These are phyloP conservation scores for Lates japonicus DNA, from an alignment of 2,797 vertebrate genomes.

Conservation along the genomic window DNA sequence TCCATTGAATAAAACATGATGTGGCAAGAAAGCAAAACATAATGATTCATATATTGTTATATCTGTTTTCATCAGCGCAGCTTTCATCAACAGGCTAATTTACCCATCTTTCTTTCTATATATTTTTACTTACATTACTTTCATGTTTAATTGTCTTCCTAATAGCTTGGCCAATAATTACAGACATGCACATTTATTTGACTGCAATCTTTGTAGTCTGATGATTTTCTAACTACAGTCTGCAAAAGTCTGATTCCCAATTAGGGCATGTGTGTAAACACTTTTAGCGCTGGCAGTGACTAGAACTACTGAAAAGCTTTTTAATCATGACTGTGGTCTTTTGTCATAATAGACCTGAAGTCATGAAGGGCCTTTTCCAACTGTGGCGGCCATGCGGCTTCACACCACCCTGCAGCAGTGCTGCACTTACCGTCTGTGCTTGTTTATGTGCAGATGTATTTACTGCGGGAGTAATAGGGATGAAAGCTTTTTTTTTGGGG, in stretches of 20 bases:
- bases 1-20: conserved; percentile 60
- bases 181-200: conserved; percentile 68
- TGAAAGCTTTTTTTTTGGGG: too few relatives aligned
- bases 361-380: conserved; percentile 31
- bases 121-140: conserved; percentile 53
- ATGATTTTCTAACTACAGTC: conserved; percentile 58
- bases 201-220: conserved; percentile 62
- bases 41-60: conserved; percentile 38
- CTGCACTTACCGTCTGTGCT: conserved; percentile 35
- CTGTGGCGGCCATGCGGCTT: conserved; percentile 50
- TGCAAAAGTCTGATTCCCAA: conserved; percentile 65
- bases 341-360: conserved; percentile 48
- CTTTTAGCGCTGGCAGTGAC: conserved; percentile 56
- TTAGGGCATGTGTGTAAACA: conserved; percentile 72
- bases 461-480: conserved; percentile 38
- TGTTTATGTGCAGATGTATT: conserved; percentile 67
- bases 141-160: conserved; percentile 59
- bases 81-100: conserved; percentile 50
- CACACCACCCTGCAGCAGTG: conserved; percentile 35
- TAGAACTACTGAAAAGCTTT: conserved; percentile 60
- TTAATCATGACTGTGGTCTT: conserved; percentile 78
- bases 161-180: conserved; percentile 50
- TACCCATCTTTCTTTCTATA: conserved; percentile 26
- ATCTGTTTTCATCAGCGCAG: conserved; percentile 27
- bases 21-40: conserved; percentile 48